phyloP scores from a whole-genome alignment of 2,888 invertebrate genomes.

The Synergus japonicus region DNA sequence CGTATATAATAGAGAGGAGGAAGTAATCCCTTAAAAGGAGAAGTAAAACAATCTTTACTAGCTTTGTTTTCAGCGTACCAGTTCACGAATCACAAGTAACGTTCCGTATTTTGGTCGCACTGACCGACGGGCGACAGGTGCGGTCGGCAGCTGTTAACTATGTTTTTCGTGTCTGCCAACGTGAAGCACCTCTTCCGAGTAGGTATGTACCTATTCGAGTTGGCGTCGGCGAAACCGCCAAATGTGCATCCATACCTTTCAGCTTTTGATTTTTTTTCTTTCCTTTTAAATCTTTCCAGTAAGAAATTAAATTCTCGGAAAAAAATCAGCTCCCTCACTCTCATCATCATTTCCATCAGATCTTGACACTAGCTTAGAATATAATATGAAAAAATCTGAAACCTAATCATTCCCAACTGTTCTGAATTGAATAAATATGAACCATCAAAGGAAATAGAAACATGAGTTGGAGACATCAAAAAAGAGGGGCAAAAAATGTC shows the following conservation, averaged over 20 bases:
- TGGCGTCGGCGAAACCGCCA: conserved; percentile 19
- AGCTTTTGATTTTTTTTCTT: conserved; percentile 1
- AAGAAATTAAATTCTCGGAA: neutral
- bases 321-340: neutral
- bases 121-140: conserved; percentile 73
- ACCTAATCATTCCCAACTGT: neutral
- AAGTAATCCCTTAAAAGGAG: neutral
- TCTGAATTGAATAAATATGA: conserved; percentile 1
- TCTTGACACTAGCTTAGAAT: neutral
- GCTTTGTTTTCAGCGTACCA: conserved; percentile 22
- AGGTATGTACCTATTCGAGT: conserved; percentile 47
- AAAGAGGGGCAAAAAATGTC: neutral
- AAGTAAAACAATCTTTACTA: neutral
- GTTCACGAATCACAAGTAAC: conserved; percentile 51
- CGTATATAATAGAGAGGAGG: neutral
- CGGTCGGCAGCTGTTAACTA: conserved; percentile 68
- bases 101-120: conserved; percentile 70
- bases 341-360: neutral
- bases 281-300: neutral
- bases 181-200: conserved; percentile 50
- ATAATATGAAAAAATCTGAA: neutral
- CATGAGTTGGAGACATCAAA: neutral
- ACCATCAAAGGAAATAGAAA: neutral
- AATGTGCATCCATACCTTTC: neutral
- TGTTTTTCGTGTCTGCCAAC: conserved; percentile 65